These are phyloP conservation scores for Limnephilus auricula DNA, from an alignment of 2,888 invertebrate genomes.

Conservation along the genomic window DNA sequence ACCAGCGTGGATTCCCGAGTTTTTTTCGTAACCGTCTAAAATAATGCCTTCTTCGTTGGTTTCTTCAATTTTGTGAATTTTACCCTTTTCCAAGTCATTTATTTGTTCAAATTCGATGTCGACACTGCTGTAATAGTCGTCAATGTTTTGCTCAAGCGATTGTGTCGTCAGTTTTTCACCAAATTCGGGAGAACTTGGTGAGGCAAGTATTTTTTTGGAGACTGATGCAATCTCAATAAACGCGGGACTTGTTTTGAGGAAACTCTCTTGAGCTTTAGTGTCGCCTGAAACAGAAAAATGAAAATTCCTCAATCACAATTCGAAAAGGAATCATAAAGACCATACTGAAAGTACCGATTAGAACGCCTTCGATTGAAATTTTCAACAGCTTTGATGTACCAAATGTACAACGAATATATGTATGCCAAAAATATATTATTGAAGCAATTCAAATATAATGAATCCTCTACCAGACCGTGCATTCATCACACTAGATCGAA, in stretches of 20 bases:
- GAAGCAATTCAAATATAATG: no score
- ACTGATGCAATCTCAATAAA: background rate
- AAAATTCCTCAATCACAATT: background rate
- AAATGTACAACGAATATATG: no score
- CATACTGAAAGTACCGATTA: no score
- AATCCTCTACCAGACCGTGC: no score
- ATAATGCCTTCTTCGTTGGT: background rate
- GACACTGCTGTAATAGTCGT: slow-evolving; percentile 55
- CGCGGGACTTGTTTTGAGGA: background rate
- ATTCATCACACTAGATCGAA: no score
- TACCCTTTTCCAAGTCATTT: background rate
- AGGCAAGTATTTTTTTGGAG: background rate
- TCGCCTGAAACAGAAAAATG: background rate
- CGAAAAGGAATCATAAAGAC: no score
- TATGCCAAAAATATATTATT: no score
- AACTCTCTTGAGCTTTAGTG: background rate
- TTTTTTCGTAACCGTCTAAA: background rate
- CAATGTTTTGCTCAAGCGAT: slow-evolving; percentile 49
- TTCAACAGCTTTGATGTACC: no score
- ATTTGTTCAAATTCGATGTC: slow-evolving; percentile 55
- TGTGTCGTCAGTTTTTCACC: background rate
- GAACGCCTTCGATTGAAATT: no score
- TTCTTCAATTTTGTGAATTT: background rate
- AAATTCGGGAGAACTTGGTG: background rate
- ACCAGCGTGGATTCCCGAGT: background rate